Evolutionary conservation across 2,113 vertebrate genomes (phyloP), one percentile per base, ranked within the genome.

Genomic region (Steatornis caripensis): DNA sequence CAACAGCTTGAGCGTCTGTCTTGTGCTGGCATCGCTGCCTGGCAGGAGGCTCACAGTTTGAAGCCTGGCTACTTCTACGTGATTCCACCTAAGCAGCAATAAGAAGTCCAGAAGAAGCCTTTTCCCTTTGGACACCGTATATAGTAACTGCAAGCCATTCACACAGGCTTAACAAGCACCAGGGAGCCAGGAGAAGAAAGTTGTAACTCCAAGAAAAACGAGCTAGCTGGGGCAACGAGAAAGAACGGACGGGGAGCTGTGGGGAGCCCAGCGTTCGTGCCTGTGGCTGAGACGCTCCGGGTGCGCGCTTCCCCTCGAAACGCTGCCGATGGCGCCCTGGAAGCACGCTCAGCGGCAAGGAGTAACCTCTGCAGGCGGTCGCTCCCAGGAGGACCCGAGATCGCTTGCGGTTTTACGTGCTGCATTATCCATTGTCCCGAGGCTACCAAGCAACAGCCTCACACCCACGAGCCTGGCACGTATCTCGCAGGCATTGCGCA

Each of bases 11-110:
- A 92, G 80, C 5, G 14, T 81, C 88, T 76, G 6, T 54, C 86
- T 53, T 71, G 64, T 22, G 69, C 95, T 93, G 93, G 91, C 94
- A 91, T 58, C 4, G 24, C 81, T 75, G 77, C 93, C 93, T 94
- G 87, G 94, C 87, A 94, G 91, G 93, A 95, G 87, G 81, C 65
- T 66, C 93, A 51, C 94, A 79, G 93, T 20, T 78, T 91, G 94
- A 87, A 92, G 84, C 84, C 91, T 78, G 65, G 69, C 55, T 82
- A 30, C 87, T 79, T 78, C 77, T 51, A n/a, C 36, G 60, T 61
- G 39, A 58, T 36, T 34, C 69, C 77, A 84, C 79, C 87, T 94
- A 54, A 90, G 83, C 69, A 68, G 82, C 74, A 89, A 12, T 46
- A 64, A 90, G 65, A 72, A 91, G 48, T 23, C 72, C 84, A 93